phyloP scores from a whole-genome alignment of 2,113 vertebrate species.

The Piaya cayana region DNA sequence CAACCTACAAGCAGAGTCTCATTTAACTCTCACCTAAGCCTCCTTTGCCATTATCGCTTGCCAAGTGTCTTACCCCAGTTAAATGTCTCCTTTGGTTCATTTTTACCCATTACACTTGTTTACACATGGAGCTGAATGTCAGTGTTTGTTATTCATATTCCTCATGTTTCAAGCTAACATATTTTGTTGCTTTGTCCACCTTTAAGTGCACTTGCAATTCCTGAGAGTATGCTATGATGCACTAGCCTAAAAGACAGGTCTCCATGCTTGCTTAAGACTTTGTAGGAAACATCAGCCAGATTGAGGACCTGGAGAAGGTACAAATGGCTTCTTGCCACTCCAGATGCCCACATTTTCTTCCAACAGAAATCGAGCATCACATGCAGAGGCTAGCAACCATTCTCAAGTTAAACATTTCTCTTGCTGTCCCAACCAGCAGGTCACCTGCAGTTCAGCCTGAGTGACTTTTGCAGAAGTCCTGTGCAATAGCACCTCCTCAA shows the following conservation, averaged over 20 bases:
- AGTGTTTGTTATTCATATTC: neutral
- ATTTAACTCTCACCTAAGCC: neutral
- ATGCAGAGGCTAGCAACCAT: neutral
- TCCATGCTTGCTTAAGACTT: neutral
- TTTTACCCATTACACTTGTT: neutral
- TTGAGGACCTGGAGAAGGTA: neutral
- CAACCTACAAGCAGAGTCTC: neutral
- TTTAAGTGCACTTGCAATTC: neutral
- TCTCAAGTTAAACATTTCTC: neutral
- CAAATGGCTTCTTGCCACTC: neutral
- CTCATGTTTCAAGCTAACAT: neutral
- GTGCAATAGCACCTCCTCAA: neutral
- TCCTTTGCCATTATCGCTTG: neutral
- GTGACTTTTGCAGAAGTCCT: neutral
- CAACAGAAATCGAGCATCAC: neutral
- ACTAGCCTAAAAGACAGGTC: neutral
- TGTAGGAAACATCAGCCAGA: neutral
- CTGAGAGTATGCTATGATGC: neutral
- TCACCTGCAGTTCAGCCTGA: neutral
- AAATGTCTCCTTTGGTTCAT: neutral
- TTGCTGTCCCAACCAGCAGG: neutral
- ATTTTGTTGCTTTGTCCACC: neutral
- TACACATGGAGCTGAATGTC: neutral
- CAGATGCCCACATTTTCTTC: neutral
- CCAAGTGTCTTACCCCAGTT: neutral